These are phyloP conservation scores for Agrilus planipennis DNA, from an alignment of 1,140 invertebrate genomes.

Conservation along the genomic window DNA sequence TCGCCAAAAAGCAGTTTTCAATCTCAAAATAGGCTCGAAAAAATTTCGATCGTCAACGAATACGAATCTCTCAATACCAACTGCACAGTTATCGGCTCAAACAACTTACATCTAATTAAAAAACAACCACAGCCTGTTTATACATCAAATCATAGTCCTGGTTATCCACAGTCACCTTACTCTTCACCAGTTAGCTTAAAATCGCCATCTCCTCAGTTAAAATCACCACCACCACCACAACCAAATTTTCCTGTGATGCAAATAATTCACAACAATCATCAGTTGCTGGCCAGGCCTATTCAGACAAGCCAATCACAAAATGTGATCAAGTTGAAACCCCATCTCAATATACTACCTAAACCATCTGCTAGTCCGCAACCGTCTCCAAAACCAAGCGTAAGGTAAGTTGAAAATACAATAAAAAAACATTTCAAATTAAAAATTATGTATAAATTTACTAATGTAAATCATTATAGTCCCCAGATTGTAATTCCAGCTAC, in stretches of 20 bases:
- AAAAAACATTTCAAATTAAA: background rate
- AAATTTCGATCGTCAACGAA: conserved; percentile 19
- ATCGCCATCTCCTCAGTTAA: conserved; percentile 26
- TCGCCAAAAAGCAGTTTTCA: conserved; percentile 27
- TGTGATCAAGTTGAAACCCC: conserved; percentile 32
- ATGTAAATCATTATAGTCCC: conserved; percentile 22
- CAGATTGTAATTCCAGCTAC: conserved; percentile 31
- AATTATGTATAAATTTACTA: background rate
- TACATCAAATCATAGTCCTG: conserved; percentile 30
- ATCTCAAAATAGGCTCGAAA: conserved; percentile 22
- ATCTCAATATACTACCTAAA: conserved; percentile 33
- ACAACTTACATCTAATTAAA: conserved; percentile 32
- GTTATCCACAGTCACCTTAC: conserved; percentile 29
- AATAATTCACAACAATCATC: conserved; percentile 28
- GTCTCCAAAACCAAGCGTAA: conserved; percentile 29
- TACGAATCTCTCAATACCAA: conserved; percentile 32
- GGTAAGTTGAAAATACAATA: conserved; percentile 14
- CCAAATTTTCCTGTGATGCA: conserved; percentile 32
- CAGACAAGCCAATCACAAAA: conserved; percentile 26
- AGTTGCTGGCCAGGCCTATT: conserved; percentile 24
- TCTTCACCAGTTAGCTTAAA: conserved; percentile 30
- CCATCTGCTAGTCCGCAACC: conserved; percentile 29
- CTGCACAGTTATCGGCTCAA: conserved; percentile 32
- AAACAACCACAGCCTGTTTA: conserved; percentile 32
- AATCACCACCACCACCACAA: conserved; percentile 29